Base-by-base conservation (phyloP, 2,797 vertebrate genomes). In the Poeciliopsis infans region DNA sequence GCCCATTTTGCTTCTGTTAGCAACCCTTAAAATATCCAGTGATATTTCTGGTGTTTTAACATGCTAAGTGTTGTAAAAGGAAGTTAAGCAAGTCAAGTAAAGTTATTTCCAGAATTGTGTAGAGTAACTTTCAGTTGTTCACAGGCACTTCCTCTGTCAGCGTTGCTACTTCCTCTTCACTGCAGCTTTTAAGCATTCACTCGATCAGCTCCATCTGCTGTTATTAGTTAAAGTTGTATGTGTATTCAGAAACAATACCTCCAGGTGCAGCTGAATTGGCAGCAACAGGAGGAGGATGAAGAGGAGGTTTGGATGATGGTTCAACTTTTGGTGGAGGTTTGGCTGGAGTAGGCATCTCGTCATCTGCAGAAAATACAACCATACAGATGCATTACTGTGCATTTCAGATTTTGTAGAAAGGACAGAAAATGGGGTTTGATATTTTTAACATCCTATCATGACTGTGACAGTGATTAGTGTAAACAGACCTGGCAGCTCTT, bases 401-500 rank as follows among this genome's bases (percentile, higher is more conserved):
- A 13, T 77, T 36, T 68, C 8, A 11, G 1, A 1, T 39, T 68
- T 41, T 41, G 18, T 39, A 25, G 25, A 2, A 55, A 10, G 13
- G 25, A 53, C 20, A 11, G 25, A 25, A 47, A 33, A 46, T 77
- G 47, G 39, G 39, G n/a, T 43, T 68, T n/a, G 10, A 68, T 10
- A 11, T 4, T 20, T 25, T 11, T 41, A 20, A 20, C 23, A 20
- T 25, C 2, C 11, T 18, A 41, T 36, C 7, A 12, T 39, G 43
- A 69, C 18, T 13, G 7, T 1, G 11, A 73, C 41, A 47, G 7
- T 16, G n/a, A 57, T 72, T 74, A 33, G 33, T 6, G 3, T 12
- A 43, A 16, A 68, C 75, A 76, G 92, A 99, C 98, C 98, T 96
- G 97, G 97, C 81, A 99, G 96, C 85, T 95, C 97, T 95, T 99